Conservation (phyloP, 2,797 vertebrate genomes). For the Macrochelys suwanniensis region DNA sequence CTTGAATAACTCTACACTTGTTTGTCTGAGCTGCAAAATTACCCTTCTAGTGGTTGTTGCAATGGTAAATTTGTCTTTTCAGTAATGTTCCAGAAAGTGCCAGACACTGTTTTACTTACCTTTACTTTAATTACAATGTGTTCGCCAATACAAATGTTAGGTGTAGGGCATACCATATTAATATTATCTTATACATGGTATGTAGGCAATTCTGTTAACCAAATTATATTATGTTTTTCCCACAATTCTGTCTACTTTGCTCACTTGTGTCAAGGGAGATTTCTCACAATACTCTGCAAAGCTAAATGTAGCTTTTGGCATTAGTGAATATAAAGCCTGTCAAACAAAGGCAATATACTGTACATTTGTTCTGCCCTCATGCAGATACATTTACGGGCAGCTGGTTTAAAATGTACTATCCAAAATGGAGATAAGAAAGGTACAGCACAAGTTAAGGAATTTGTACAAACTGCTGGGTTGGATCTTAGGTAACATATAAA, state of each 20-base stretch:
- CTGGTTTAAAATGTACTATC: not conserved
- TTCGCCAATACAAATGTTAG: not conserved
- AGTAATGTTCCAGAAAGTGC: constrained; percentile 18
- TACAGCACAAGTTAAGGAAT: not conserved
- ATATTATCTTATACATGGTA: not conserved
- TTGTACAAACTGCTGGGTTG: not conserved
- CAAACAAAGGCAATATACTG: not conserved
- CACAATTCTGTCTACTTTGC: not conserved
- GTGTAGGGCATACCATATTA: not conserved
- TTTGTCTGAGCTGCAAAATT: constrained; percentile 54
- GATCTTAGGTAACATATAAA: not conserved
- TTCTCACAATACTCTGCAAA: not conserved
- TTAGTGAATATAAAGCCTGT: not conserved
- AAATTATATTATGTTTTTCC: not conserved
- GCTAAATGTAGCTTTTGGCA: not conserved
- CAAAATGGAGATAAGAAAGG: not conserved
- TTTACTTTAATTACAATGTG: not conserved
- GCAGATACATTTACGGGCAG: not conserved
- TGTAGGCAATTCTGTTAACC: not conserved
- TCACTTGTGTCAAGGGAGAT: not conserved
- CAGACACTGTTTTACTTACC: not conserved
- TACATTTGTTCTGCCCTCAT: not conserved
- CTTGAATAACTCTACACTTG: constrained; percentile 8
- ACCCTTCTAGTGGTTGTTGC: constrained; percentile 47
- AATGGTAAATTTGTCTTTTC: constrained; percentile 58